Evolutionary conservation across 2,888 invertebrate species (phyloP).

Genomic region (Ctenicera cuprea): DNA sequence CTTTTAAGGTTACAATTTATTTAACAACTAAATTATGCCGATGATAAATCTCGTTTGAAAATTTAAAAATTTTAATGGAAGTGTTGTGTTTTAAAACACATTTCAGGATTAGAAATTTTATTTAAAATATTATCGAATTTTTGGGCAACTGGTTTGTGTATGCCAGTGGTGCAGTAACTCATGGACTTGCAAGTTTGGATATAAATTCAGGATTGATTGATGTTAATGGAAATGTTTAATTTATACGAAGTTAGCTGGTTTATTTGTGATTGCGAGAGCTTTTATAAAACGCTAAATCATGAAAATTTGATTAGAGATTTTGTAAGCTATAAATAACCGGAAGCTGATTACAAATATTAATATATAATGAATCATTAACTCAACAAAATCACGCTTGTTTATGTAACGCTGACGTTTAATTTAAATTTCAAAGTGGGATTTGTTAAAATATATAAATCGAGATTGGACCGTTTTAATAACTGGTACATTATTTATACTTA

Average conservation of each 20-base stretch:
- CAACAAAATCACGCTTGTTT: background rate
- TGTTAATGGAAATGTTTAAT: slow-evolving; percentile 24
- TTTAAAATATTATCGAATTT: too few species aligned
- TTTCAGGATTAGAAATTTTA: background rate
- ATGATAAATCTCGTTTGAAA: too few species aligned
- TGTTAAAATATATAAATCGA: background rate
- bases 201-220: slow-evolving; percentile 18
- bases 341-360: slow-evolving; percentile 9
- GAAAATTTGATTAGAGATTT: slow-evolving; percentile 6
- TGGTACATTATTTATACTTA: slow-evolving; percentile 1
- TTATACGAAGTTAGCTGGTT: slow-evolving; percentile 11
- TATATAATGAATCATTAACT: background rate
- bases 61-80: too few species aligned
- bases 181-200: slow-evolving; percentile 9
- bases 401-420: slow-evolving; percentile 2
- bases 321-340: background rate
- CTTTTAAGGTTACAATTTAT: background rate
- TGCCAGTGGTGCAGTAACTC: background rate
- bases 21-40: too few species aligned
- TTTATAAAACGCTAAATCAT: background rate
- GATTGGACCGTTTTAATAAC: background rate
- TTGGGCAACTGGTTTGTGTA: background rate
- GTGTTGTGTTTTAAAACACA: background rate
- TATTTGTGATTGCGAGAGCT: background rate
- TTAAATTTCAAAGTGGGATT: background rate